Base-by-base conservation (phyloP, 2,113 vertebrate genomes). In the Dasyurus viverrinus region DNA sequence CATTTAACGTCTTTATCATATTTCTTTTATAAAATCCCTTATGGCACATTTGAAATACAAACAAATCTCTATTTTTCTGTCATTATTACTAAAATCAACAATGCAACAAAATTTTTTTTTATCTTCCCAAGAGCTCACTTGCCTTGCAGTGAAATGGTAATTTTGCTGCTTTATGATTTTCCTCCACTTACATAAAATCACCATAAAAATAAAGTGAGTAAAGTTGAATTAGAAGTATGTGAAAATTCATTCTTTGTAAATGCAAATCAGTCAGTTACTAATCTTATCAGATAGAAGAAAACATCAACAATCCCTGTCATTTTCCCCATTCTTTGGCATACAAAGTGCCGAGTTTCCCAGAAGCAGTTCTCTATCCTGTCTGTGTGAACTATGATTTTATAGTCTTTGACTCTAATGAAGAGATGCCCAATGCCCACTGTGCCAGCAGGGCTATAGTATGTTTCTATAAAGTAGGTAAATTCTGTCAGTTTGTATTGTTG, bases 331-430 rank as follows among this genome's bases (percentile, higher is more conserved):
- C 92, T 57, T 90, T 93, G 96, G 95, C 95, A 97, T 91, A 55
- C 93, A 90, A 94, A 95, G 93, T 94, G 93, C 95, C 91, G 53
- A 96, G 95, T 96, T 98, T 96, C 96, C 95, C 94, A 95, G 93
- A 90, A 93, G 91, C 4, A 60, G 26, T 52, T 96, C 95, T 97
- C 95, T 95, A 84, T 96, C 84, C 94, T 91, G 93, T 98, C 97
- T 94, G 9, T 95, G 96, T 93, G 96, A 97, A 98, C 97, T 94
- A 95, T 97, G 97, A 97, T 96, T 98, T 98, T 93, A 95, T 93
- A 96, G 96, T 93, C 94, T 93, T 94, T 92, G 94, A 95, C 90
- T 89, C 53, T 92, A 94, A 91, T 95, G 95, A 89, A 96, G 26
- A 92, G 96, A 94, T 42, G 93, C 93, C 90, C 91, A 95, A 94